Evolutionary conservation across 2,797 vertebrate genomes (phyloP), one percentile per base, ranked within the genome.

Genomic region (Amphiprion clarkii): DNA sequence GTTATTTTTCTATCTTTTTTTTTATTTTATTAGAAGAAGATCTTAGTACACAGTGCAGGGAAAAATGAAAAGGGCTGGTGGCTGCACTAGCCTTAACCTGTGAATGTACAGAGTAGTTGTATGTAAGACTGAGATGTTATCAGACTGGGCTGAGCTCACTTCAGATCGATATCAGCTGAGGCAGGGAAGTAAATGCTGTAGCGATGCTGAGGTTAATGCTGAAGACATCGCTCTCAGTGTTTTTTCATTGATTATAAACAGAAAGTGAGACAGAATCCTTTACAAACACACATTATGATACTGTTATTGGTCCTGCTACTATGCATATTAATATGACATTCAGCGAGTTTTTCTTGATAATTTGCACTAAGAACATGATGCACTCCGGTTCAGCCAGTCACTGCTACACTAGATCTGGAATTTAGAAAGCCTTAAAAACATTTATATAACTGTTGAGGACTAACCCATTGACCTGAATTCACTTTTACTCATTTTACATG

Each of bases 1-100:
- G 4, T 77, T 81, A 71, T 84, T 83, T 89, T 64, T 85, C 13
- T 75, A 72, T 10, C 25, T 27, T 31, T 48, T 48, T n/a, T 39
- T 36, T 71, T 74, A 63, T 11, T 78, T 75, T 87, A 57, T 13
- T 76, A 59, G 46, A 27, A 76, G 42, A 25, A 65, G 23, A 67
- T 75, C 52, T 71, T 72, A 62, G 33, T 51, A 71, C 51, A 56
- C 10, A 57, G 29, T 54, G 72, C 65, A 86, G 85, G 77, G 65
- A 71, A 13, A 54, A 53, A 21, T 62, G 14, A 25, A 76, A 87
- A 87, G 77, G 68, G 76, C 78, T 86, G 19, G 49, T 64, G 58
- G 48, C 71, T 74, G 54, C 29, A 60, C 51, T 62, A 19, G 82
- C 67, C 71, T 70, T 71, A 78, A 27, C n/a, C 14, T 78, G 40